These are phyloP conservation scores for Antedon mediterranea DNA, from an alignment of 53 echinoderm and acorn worm genomes.

Conservation along the genomic window DNA sequence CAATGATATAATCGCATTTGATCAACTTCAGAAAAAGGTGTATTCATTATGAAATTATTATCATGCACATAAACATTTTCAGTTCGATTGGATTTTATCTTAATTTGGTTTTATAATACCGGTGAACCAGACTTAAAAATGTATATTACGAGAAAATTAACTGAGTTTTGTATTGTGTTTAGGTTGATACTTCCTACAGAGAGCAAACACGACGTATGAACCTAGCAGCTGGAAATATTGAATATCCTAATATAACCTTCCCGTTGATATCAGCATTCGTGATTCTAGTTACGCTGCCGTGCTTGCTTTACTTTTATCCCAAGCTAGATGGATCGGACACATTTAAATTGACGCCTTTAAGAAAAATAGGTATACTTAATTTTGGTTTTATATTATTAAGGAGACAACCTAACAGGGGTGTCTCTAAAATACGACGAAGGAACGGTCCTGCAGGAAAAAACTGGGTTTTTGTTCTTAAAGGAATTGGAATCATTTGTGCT, in stretches of 20 bases:
- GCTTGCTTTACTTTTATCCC: conserved; percentile 23
- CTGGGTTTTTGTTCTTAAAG: too few relatives aligned
- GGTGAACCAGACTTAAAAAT: too few relatives aligned
- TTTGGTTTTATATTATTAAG: background rate
- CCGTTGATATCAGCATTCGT: conserved; percentile 1
- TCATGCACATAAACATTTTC: too few relatives aligned
- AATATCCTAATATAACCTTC: conserved; percentile 17
- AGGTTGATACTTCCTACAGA: background rate
- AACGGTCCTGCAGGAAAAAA: too few relatives aligned
- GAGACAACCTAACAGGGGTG: too few relatives aligned
- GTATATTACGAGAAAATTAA: too few relatives aligned
- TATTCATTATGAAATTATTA: too few relatives aligned
- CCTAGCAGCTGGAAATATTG: background rate
- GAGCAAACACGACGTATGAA: background rate
- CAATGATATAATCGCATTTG: too few relatives aligned
- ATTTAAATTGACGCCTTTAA: conserved; percentile 17
- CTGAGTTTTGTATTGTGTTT: background rate
- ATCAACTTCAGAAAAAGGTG: too few relatives aligned
- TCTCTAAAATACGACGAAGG: too few relatives aligned
- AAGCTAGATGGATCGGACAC: conserved; percentile 9
- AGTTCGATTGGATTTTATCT: too few relatives aligned
- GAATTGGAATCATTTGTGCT: conserved; percentile 29
- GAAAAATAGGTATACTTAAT: conserved; percentile 21
- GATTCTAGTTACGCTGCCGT: conserved; percentile 10
- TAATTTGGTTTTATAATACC: too few relatives aligned